A percentile compares a stretch with the other conserved stretches of the same genome.
phyloP scores from a whole-genome alignment of 1,140 invertebrate species.

The Eufriesea mexicana region DNA sequence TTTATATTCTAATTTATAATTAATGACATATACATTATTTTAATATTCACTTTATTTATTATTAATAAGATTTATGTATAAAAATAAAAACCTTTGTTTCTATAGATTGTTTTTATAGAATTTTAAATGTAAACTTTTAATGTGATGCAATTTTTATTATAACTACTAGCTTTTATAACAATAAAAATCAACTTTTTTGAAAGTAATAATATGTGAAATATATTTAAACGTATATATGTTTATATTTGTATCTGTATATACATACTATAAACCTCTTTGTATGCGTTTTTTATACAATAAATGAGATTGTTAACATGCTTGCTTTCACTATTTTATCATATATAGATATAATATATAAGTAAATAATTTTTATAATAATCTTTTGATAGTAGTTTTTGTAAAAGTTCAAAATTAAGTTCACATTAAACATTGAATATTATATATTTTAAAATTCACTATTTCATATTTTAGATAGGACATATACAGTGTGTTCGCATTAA shows the following conservation, averaged over 20 bases:
- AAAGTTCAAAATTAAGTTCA: no score
- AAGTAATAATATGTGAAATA: not conserved
- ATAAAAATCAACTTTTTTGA: not conserved
- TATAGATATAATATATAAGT: not conserved
- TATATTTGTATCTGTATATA: not conserved
- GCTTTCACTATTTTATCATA: not conserved
- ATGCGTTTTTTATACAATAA: slow-evolving; percentile 26
- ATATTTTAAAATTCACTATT: no score
- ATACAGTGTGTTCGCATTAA: no score
- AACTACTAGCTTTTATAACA: not conserved
- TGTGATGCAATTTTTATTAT: not conserved
- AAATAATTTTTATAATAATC: not conserved
- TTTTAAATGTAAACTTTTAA: not conserved
- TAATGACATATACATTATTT: no score
- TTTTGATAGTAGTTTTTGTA: no score
- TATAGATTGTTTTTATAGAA: not conserved
- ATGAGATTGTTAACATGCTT: not conserved
- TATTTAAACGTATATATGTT: not conserved
- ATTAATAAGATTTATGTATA: not conserved
- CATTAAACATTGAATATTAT: no score
- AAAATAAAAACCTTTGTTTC: not conserved
- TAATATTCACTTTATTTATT: no score
- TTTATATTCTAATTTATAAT: no score
- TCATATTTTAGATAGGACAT: no score
- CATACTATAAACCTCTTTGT: not conserved